These are phyloP conservation scores for Malacoctenus gilli DNA, from an alignment of 2,797 vertebrate genomes.

Conservation along the genomic window DNA sequence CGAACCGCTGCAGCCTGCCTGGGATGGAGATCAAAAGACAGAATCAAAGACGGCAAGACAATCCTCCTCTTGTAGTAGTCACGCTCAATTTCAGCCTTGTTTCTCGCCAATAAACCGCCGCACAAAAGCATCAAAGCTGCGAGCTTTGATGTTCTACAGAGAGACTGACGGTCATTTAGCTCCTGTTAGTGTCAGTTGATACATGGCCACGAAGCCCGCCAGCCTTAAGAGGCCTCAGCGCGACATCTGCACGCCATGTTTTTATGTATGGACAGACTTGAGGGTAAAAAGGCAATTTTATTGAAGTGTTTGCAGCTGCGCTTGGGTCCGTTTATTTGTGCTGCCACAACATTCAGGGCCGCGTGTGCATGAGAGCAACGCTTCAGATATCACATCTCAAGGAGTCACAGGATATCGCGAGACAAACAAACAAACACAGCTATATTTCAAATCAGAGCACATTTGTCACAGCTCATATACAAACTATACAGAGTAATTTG, in stretches of 20 bases:
- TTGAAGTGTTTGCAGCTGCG: conserved; percentile 30
- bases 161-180: conserved; percentile 8
- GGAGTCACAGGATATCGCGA: neutral
- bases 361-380: neutral
- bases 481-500: too few species aligned
- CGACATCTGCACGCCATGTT: conserved; percentile 7
- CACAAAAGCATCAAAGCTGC: conserved; percentile 49
- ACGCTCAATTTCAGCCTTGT: conserved; percentile 32
- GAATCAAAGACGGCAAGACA: conserved; percentile 19
- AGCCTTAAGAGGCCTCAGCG: neutral
- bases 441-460: neutral
- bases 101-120: conserved; percentile 11
- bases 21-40: conserved; percentile 21
- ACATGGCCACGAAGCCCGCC: conserved; percentile 9
- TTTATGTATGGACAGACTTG: neutral
- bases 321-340: conserved; percentile 7
- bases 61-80: conserved; percentile 33
- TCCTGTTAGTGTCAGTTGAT: conserved; percentile 15
- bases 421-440: neutral
- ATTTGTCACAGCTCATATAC: neutral
- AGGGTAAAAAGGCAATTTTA: conserved; percentile 5
- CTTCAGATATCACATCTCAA: neutral
- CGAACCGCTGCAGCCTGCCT: neutral
- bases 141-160: conserved; percentile 27
- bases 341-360: neutral